Percentiles rank a stretch among this genome's conserved stretches.
These are phyloP conservation scores for Proctacanthus coquilletti DNA, from an alignment of 1,140 invertebrate genomes.

Conservation along the genomic window DNA sequence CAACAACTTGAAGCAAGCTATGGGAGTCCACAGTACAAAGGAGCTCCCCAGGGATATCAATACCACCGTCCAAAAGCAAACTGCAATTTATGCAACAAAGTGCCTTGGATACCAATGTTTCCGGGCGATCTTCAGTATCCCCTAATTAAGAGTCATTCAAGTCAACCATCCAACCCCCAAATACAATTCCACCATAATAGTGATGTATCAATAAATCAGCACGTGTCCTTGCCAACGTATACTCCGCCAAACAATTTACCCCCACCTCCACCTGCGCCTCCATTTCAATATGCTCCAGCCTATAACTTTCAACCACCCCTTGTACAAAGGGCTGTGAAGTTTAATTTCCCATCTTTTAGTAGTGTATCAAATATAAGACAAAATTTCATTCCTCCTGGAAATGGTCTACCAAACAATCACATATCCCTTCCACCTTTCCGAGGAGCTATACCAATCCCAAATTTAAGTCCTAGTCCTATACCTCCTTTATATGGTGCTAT, in stretches of 20 bases:
- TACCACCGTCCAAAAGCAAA: constrained; percentile 30
- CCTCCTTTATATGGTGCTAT: constrained; percentile 40
- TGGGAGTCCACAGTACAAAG: not conserved
- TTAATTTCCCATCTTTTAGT: too few species aligned
- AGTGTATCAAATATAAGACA: too few species aligned
- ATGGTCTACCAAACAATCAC: constrained; percentile 9
- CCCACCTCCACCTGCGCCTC: constrained; percentile 24
- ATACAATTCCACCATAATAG: too few species aligned
- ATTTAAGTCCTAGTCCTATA: constrained; percentile 34
- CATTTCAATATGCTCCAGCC: not conserved
- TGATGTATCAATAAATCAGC: too few species aligned
- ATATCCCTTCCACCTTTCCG: constrained; percentile 33
- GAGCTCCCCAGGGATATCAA: constrained; percentile 8
- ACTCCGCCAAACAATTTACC: constrained; percentile 12
- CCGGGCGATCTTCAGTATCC: constrained; percentile 30
- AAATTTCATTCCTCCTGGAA: constrained; percentile 7
- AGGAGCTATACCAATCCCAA: constrained; percentile 36
- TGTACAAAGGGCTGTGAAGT: too few species aligned
- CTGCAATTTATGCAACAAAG: constrained; percentile 57
- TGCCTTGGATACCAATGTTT: constrained; percentile 60
- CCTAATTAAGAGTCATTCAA: constrained; percentile 20
- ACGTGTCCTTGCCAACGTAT: not conserved
- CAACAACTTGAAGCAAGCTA: constrained; percentile 4
- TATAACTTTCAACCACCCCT: constrained; percentile 21
- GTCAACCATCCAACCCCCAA: constrained; percentile 10